Evolutionary conservation across 2,888 invertebrate genomes (phyloP).

Genomic region (Hedychridium roseum): DNA sequence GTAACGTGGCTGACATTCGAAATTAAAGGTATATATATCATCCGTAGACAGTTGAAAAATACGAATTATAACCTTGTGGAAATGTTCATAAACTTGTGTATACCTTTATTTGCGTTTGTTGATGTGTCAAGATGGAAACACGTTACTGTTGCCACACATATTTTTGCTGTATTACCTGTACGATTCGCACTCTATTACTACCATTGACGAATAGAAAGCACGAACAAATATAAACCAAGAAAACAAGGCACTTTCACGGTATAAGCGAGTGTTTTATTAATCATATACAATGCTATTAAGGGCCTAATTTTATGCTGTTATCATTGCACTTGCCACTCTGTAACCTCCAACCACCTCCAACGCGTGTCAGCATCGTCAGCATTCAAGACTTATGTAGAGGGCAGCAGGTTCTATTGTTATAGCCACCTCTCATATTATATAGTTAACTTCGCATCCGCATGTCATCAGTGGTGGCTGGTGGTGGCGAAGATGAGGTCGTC

Average conservation of each 20-base stretch:
- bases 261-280: not conserved
- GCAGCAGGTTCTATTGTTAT: too few species aligned
- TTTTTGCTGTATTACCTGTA: constrained; percentile 32
- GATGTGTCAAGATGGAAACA: constrained; percentile 56
- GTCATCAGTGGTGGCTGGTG: too few species aligned
- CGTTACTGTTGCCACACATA: constrained; percentile 54
- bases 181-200: constrained; percentile 7
- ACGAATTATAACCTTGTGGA: not conserved
- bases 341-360: too few species aligned
- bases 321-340: too few species aligned
- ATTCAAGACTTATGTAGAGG: too few species aligned
- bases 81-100: constrained; percentile 6
- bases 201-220: not conserved
- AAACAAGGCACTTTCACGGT: not conserved
- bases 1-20: not conserved
- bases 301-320: too few species aligned
- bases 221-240: not conserved
- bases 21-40: not conserved
- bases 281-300: too few species aligned
- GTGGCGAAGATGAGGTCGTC: too few species aligned
- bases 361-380: too few species aligned
- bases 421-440: too few species aligned
- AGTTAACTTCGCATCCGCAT: too few species aligned
- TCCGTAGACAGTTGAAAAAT: not conserved
- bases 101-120: constrained; percentile 48